phyloP scores from a whole-genome alignment of 2,888 invertebrate genomes.

The Pseudanteris insignis region DNA sequence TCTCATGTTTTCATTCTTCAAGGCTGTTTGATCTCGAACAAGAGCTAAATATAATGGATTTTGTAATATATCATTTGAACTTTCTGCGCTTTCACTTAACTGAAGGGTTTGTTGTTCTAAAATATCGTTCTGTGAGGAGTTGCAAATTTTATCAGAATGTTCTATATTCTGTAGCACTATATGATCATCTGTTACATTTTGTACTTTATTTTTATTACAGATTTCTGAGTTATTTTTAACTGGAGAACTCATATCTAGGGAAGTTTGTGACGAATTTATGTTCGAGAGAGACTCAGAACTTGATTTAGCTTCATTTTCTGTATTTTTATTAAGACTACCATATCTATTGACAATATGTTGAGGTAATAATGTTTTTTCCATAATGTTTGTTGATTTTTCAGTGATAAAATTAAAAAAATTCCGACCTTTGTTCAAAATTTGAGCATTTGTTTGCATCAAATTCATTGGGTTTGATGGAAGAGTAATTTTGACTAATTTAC shows the following conservation, averaged over 20 bases:
- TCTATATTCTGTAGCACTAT: neutral
- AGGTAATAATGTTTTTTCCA: conserved; percentile 60
- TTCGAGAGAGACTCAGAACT: neutral
- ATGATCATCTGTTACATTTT: conserved; percentile 1
- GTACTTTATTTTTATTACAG: conserved; percentile 10
- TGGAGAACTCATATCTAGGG: conserved; percentile 11
- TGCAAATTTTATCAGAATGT: neutral
- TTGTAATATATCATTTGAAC: neutral
- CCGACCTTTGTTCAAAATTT: conserved; percentile 60
- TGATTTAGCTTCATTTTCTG: conserved; percentile 9
- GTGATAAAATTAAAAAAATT: conserved; percentile 61
- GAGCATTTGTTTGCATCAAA: conserved; percentile 59
- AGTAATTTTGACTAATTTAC: conserved; percentile 58
- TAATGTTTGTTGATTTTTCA: conserved; percentile 62
- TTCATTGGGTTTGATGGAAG: conserved; percentile 57
- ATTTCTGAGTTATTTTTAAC: conserved; percentile 4
- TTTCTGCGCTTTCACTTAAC: neutral
- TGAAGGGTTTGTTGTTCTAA: neutral
- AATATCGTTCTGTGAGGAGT: neutral
- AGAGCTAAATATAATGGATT: conserved; percentile 54
- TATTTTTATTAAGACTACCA: conserved; percentile 35
- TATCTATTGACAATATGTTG: conserved; percentile 55
- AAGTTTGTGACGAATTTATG: conserved; percentile 3
- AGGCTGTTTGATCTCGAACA: conserved; percentile 53
- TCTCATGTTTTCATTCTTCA: conserved; percentile 52